phyloP scores from a whole-genome alignment of 2,888 invertebrate genomes.

The Drosophila birchii region DNA sequence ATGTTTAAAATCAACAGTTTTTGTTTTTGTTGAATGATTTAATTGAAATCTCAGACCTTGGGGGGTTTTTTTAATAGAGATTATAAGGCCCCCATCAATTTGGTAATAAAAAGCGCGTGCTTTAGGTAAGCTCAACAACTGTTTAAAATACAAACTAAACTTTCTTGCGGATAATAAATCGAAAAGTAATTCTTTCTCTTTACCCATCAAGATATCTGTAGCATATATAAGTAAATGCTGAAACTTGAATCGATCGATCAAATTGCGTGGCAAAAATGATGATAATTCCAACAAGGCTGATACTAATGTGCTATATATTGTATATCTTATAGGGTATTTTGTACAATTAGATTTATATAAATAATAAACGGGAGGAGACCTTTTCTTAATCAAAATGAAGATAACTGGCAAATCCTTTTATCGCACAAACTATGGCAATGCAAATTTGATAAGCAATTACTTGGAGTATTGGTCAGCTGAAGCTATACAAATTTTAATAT shows the following conservation, averaged over 20 bases:
- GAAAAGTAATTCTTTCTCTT: slow-evolving; percentile 15
- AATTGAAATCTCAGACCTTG: background rate
- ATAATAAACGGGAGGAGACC: background rate
- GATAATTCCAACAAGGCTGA: background rate
- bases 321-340: background rate
- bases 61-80: background rate
- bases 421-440: background rate
- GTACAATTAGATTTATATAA: background rate
- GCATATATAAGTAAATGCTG: background rate
- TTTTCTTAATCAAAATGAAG: background rate
- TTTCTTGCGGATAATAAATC: slow-evolving; percentile 19
- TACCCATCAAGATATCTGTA: slow-evolving; percentile 22
- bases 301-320: background rate
- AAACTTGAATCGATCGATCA: slow-evolving; percentile 16
- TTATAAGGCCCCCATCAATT: slow-evolving; percentile 2
- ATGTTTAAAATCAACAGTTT: background rate
- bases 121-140: background rate
- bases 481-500: background rate
- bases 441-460: slow-evolving; percentile 7
- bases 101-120: slow-evolving; percentile 3
- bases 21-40: background rate
- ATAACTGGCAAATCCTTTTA: slow-evolving; percentile 2
- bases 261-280: slow-evolving; percentile 4
- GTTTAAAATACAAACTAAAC: background rate
- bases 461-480: background rate